phyloP scores from a whole-genome alignment of 2,797 vertebrate species.

The Cuniculus paca region DNA sequence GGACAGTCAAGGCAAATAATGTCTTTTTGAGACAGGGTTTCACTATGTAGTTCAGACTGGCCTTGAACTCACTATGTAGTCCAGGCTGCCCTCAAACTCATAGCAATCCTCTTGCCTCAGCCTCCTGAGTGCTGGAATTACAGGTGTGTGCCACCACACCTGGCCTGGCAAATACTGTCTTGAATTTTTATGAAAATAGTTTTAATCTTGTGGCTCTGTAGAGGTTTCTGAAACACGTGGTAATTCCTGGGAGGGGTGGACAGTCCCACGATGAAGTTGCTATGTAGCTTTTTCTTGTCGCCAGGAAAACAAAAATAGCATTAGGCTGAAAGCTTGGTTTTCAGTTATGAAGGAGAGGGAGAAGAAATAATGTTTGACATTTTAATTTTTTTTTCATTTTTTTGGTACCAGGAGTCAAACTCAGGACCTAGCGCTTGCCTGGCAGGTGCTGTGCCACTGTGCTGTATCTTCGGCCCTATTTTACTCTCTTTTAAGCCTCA shows the following conservation, averaged over 20 bases:
- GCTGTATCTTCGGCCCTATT: too few relatives aligned
- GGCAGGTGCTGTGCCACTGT: too few relatives aligned
- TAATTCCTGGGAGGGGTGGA: background rate
- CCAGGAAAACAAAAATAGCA: background rate
- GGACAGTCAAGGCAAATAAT: background rate
- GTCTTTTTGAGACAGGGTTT: too few relatives aligned
- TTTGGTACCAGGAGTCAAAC: too few relatives aligned
- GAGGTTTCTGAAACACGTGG: background rate
- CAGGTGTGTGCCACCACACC: background rate
- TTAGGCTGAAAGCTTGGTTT: background rate
- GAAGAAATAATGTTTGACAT: background rate
- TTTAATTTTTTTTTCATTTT: background rate
- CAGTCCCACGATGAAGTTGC: background rate
- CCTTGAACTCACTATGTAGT: background rate
- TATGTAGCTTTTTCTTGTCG: background rate
- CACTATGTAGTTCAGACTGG: too few relatives aligned
- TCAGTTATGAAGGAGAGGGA: background rate
- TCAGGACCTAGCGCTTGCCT: too few relatives aligned
- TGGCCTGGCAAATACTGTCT: background rate
- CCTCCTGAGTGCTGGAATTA: background rate
- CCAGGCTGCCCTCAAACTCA: background rate
- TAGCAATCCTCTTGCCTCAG: background rate
- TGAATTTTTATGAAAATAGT: background rate
- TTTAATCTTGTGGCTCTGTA: background rate
- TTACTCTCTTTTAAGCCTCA: background rate